Evolutionary conservation across 2,797 vertebrate species (phyloP).

Genomic region (Fistularia commersonii): DNA sequence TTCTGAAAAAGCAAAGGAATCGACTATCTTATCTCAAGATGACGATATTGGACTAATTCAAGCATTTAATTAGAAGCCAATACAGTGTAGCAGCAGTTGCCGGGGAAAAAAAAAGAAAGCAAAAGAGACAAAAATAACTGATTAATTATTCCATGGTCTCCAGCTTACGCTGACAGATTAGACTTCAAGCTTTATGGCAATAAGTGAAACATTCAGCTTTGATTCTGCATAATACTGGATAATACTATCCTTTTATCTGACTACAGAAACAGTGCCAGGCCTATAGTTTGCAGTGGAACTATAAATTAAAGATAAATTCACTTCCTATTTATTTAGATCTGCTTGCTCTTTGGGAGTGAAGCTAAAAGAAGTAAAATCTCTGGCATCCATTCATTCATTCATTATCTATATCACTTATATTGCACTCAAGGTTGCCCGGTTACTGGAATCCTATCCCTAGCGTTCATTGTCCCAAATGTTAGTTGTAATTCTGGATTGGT

Average conservation of each 20-base stretch:
- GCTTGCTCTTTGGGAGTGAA: conserved; percentile 3
- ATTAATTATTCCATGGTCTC: conserved; percentile 21
- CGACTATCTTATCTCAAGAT: conserved; percentile 36
- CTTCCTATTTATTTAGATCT: conserved; percentile 10
- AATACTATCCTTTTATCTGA: conserved; percentile 1
- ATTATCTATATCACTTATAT: too few species aligned
- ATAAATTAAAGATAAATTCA: conserved; percentile 1
- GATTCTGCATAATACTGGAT: neutral
- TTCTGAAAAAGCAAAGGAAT: conserved; percentile 28
- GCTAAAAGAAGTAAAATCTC: neutral
- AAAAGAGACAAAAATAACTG: conserved; percentile 16
- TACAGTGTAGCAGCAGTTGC: conserved; percentile 20
- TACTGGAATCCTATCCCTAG: too few species aligned
- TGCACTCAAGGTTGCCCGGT: too few species aligned
- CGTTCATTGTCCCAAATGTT: too few species aligned
- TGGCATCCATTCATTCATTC: too few species aligned
- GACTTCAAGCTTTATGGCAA: conserved; percentile 9
- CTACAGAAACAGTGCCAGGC: neutral
- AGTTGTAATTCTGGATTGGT: too few species aligned
- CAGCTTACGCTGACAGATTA: conserved; percentile 18
- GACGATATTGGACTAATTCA: conserved; percentile 52
- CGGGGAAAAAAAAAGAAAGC: neutral
- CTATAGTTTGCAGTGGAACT: neutral
- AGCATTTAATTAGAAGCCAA: conserved; percentile 55
- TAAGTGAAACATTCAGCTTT: neutral